Base-by-base conservation (phyloP, 2,797 vertebrate genomes). In the Adelosebastes latens region DNA sequence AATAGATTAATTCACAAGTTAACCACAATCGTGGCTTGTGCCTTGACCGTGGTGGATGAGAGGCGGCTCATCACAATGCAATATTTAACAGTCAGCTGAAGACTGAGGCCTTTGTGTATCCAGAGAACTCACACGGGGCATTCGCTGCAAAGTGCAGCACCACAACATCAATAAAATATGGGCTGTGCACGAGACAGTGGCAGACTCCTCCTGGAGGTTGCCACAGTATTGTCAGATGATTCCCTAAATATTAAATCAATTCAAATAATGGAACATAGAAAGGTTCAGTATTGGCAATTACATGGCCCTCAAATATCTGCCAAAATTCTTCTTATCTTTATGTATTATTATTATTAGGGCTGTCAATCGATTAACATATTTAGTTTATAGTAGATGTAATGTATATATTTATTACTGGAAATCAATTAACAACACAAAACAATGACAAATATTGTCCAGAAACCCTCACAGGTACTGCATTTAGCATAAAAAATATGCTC, bases 1-100 rank as follows among this genome's bases (percentile, higher is more conserved):
- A 80, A 83, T 75, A 86, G 68, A 82, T 84, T 46, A 63, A 77
- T 79, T 81, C 69, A 77, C 13, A 61, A 75, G 65, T 76, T 72
- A 70, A 88, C 76, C 83, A 75, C 68, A 78, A n/a, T 69, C 1
- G 29, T 36, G 61, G 69, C 64, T 32, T 49, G 56, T 80, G 64
- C 59, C n/a, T 66, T 83, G 68, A 85, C 72, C 46, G 4, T 29
- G 49, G 66, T 25, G 62, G 56, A 75, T 59, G 67, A 82, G 80
- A 82, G 29, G 69, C 12, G 7, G 75, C 75, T 85, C 71, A 81
- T 89, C 81, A 72, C 63, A 31, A 46, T 90, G 76, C 55, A 93
- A 81, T 90, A 93, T 86, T 87, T 84, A 90, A 83, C 80, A 82
- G 83, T 58, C 52, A 66, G n/a, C 79, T 82, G 72, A 84, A 85